Evolutionary conservation across 1,140 invertebrate genomes (phyloP).

Genomic region (Atopsyche davidsoni): DNA sequence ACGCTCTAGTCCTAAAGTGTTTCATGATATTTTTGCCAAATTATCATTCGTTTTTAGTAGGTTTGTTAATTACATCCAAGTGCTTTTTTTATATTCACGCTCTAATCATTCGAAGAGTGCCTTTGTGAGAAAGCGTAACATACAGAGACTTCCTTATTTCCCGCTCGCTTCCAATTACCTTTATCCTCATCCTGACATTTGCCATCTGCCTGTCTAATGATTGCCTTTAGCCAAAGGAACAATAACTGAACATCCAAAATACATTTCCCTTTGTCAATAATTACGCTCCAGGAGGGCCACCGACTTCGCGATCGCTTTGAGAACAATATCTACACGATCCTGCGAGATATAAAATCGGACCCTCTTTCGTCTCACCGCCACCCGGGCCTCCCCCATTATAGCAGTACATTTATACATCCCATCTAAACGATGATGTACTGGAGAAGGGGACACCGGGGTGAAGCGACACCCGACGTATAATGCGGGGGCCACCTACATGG

Average conservation of each 20-base stretch:
- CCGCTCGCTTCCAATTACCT: conserved; percentile 26
- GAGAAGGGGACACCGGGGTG: conserved; percentile 9
- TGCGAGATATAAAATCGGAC: conserved; percentile 21
- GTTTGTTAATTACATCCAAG: too few relatives aligned
- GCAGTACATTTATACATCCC: conserved; percentile 28
- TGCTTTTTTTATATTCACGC: too few relatives aligned
- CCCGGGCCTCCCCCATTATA: conserved; percentile 9
- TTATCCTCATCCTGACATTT: conserved; percentile 15
- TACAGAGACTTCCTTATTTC: too few relatives aligned
- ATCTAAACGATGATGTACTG: conserved; percentile 8
- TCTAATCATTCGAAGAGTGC: too few relatives aligned
- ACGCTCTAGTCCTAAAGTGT: too few relatives aligned
- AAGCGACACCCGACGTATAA: conserved; percentile 15
- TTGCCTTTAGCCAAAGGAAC: conserved; percentile 14
- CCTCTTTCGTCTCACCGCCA: conserved; percentile 15
- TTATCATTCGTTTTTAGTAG: not conserved
- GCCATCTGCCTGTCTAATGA: conserved; percentile 14
- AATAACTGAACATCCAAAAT: conserved; percentile 21
- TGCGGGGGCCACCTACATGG: conserved; percentile 27
- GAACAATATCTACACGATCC: conserved; percentile 30
- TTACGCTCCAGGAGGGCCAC: conserved; percentile 26
- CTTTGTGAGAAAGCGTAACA: too few relatives aligned
- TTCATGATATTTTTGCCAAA: not conserved
- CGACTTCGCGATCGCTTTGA: conserved; percentile 29
- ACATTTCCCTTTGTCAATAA: conserved; percentile 30